Base-by-base conservation (phyloP, 2,888 invertebrate species). In the Diarsia mendica region DNA sequence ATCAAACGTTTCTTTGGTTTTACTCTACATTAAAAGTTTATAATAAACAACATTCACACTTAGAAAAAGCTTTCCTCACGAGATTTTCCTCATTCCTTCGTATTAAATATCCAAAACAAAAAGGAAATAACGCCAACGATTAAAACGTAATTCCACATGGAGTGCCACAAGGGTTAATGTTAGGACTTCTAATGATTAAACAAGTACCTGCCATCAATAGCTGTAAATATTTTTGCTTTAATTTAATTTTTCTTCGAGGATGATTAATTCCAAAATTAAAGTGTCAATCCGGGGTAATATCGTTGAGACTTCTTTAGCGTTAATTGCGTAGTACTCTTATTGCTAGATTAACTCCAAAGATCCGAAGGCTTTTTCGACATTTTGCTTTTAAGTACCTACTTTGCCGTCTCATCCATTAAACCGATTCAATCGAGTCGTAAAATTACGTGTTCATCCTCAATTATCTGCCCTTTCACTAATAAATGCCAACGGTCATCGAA, bases 381-480 rank as follows among this genome's bases (percentile, higher is more conserved):
- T 28, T n/a, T 13, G 33, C n/a, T 28, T 28, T 46, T 58, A n/a
- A 48, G 46, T 48, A 67, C 28, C 28, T 28, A 28, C 46, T n/a
- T 70, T 46, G 60, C 20, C 9, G 39, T 48, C 46, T 75, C 55
- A 28, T 75, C 51, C 55, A 48, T 48, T 65, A 65, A 46, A n/a
- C 44, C 23, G 55, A 75, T 64, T 46, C 39, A 39, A 76, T 69
- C 58, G 69, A 49, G 18, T 81, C 53, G 28, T 73, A 78, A 82
- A 72, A 72, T 61, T 72, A 80, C 66, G 18, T 72, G 58, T 60
- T 73, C 60, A 77, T 55, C 71, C 48, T 70, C 76, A 80, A 72
- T 69, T 77, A 78, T 80, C 55, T 79, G 65, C 70, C 76, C 75
- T 75, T 84, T 77, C 48, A 79, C 76, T 68, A 79, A 85, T 83